phyloP scores from a whole-genome alignment of 2,113 vertebrate species.

The Pteronura brasiliensis region DNA sequence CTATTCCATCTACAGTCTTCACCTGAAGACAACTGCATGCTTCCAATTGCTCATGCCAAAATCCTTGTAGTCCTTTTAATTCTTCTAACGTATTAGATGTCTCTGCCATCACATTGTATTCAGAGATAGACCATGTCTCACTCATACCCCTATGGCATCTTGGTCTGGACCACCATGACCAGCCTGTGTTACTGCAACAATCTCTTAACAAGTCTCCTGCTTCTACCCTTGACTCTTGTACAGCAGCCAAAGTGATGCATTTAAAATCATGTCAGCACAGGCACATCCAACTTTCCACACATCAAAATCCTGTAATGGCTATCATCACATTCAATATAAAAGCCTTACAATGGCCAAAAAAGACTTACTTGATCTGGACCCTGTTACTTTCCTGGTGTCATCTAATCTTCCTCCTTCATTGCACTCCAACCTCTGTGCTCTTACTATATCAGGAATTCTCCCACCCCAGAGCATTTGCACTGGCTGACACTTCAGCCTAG shows the following conservation, averaged over 20 bases:
- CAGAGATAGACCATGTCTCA: neutral
- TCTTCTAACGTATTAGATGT: neutral
- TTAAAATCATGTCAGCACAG: neutral
- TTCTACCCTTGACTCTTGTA: neutral
- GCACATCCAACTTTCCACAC: neutral
- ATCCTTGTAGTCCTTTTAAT: neutral
- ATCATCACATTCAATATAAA: neutral
- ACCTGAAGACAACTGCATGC: neutral
- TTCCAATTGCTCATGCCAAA: neutral
- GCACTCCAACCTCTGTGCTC: neutral
- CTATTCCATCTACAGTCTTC: neutral
- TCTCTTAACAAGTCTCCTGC: neutral
- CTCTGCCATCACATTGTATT: neutral
- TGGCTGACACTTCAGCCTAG: neutral
- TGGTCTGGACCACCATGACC: neutral
- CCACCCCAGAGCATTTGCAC: neutral
- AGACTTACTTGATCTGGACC: neutral
- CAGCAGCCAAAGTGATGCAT: neutral
- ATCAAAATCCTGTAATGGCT: neutral
- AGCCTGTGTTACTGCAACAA: too few relatives aligned
- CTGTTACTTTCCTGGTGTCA: neutral
- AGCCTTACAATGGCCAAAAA: neutral
- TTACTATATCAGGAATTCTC: neutral
- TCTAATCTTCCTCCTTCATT: neutral
- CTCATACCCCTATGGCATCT: neutral